Percentiles rank a stretch among this genome's conserved stretches.
Evolutionary conservation across 2,113 vertebrate species (phyloP).

Genomic region (Gallinago undulata): DNA sequence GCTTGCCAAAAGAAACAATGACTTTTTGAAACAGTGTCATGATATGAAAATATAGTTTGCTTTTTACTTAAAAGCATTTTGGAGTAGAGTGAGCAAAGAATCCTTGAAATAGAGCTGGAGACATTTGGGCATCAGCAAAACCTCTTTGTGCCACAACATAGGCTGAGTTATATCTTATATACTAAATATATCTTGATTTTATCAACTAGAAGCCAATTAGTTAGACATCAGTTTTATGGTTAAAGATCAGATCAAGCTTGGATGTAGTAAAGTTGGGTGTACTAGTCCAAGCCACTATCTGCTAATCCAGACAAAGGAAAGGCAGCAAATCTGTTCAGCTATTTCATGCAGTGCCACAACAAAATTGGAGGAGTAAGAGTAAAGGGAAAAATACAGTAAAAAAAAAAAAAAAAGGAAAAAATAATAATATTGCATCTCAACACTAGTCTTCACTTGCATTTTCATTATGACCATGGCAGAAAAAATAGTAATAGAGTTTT

Average conservation of each 20-base stretch:
- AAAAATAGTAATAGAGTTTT: not conserved
- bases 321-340: not conserved
- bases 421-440: not conserved
- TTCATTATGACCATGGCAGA: not conserved
- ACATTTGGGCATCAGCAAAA: not conserved
- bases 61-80: not conserved
- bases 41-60: not conserved
- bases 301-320: not conserved
- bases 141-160: not conserved
- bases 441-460: not conserved
- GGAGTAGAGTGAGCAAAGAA: not conserved
- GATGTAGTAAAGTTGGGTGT: not conserved
- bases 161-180: not conserved
- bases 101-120: not conserved
- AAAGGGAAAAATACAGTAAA: not conserved
- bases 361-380: not conserved
- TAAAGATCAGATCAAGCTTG: not conserved
- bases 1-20: not conserved
- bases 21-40: not conserved
- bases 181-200: not conserved
- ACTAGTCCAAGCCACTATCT: not conserved
- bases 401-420: not conserved
- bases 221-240: not conserved
- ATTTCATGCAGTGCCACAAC: not conserved
- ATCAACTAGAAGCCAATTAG: not conserved